A percentile compares a stretch with the other conserved stretches of the same genome.
phyloP scores from a whole-genome alignment of 2,113 vertebrate genomes.

The Pelmatolapia mariae region DNA sequence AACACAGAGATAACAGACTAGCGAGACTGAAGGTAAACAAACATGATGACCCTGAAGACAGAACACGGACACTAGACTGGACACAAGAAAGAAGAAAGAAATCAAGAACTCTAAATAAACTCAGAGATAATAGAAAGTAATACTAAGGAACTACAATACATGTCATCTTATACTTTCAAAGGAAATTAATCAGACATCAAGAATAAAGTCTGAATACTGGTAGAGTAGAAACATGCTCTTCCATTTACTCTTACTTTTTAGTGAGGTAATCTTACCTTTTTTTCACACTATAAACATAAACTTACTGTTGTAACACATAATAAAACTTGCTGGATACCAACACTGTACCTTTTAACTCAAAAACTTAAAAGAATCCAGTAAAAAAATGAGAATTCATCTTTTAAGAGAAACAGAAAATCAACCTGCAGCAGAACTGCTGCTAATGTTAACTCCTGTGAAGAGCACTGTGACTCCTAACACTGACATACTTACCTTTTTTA shows the following conservation, averaged over 20 bases:
- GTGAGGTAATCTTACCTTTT: neutral
- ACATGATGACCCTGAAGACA: neutral
- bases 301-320: neutral
- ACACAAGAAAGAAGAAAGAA: neutral
- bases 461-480: neutral
- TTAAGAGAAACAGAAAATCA: neutral
- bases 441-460: neutral
- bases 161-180: neutral
- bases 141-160: neutral
- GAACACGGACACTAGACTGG: neutral
- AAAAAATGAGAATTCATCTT: neutral
- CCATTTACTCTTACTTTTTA: accelerated
- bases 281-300: neutral
- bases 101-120: neutral
- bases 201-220: neutral
- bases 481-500: neutral
- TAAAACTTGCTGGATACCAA: neutral
- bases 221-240: neutral
- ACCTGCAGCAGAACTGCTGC: neutral
- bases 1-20: neutral
- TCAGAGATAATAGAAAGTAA: neutral
- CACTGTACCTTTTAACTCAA: neutral
- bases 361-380: neutral
- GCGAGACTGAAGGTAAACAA: neutral
- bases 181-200: neutral